Evolutionary conservation across 2,888 invertebrate species (phyloP), one percentile per base, ranked within the genome.

Genomic region (Lottia gigantea): DNA sequence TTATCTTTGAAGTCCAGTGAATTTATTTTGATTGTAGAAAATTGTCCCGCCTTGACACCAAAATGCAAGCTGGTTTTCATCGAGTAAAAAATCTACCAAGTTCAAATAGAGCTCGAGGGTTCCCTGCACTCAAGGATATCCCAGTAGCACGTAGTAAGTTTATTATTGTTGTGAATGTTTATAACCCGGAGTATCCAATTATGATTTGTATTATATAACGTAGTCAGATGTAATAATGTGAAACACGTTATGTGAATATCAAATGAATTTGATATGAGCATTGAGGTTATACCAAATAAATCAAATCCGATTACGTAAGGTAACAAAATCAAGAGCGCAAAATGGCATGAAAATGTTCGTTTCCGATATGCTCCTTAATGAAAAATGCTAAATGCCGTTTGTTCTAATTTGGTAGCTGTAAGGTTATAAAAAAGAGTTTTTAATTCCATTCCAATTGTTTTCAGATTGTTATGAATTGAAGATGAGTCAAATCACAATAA

Each of bases 401-500:
- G 40, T 8, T 8, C 1, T 40, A 8, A 40, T 40, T 31, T 31
- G 31, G 31, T 31, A 31, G 31, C 31, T 40, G 40, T 8, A 40
- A 11, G 7, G 11, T 40, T 40, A 8, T 8, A 40, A 40, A 8
- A 40, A 40, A 40, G 11, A 40, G 7, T 40, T 40, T 40, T 40
- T 6, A 40, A 40, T 40, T 11, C 11, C 40, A 8, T 4, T 31
- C 6, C 31, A 31, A 31, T 64, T 70, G 66, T 66, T 85, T 82
- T 6, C 84, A 90, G 90, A 95, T 85, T 96, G 95, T 87, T 73
- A 78, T 67, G 85, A 85, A 55, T 73, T 84, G 47, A 67, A 74
- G 31, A 72, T 72, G 64, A 91, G 92, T 64, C 91, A 92, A 71
- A 91, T 94, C 55, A 90, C 91, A 2, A 92, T 92, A 0, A 78